A percentile compares a stretch with the other conserved stretches of the same genome.
phyloP scores from a whole-genome alignment of 2,888 invertebrate genomes.

The Yponomeuta evonymella region DNA sequence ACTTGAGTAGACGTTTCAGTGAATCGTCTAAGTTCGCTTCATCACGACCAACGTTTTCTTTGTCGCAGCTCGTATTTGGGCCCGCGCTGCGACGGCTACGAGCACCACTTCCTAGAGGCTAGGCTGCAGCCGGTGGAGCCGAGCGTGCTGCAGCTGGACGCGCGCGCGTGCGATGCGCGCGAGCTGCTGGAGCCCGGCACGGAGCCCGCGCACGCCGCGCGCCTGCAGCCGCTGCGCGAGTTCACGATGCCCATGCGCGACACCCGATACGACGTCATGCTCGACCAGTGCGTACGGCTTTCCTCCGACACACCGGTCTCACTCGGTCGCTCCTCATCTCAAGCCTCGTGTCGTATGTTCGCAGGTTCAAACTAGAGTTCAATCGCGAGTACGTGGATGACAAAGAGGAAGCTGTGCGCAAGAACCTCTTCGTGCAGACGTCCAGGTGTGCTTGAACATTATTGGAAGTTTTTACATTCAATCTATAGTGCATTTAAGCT shows the following conservation, averaged over 20 bases:
- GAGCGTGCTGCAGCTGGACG: constrained; percentile 35
- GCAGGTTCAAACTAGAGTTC: constrained; percentile 42
- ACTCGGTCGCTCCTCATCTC: neutral
- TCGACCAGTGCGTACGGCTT: constrained; percentile 29
- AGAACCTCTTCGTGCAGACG: constrained; percentile 45
- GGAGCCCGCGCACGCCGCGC: constrained; percentile 29
- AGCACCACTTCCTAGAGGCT: constrained; percentile 48
- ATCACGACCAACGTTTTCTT: constrained; percentile 43
- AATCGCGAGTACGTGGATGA: constrained; percentile 43
- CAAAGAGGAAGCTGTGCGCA: constrained; percentile 53
- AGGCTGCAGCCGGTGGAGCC: constrained; percentile 15
- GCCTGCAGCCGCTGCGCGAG: constrained; percentile 58
- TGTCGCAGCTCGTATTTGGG: constrained; percentile 62
- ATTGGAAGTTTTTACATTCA: neutral
- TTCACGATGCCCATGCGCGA: constrained; percentile 47
- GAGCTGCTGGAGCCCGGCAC: constrained; percentile 29
- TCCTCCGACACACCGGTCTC: neutral
- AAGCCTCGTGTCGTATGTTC: neutral
- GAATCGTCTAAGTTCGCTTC: too few relatives aligned
- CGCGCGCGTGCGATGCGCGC: constrained; percentile 33
- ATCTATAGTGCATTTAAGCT: too few relatives aligned
- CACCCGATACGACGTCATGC: constrained; percentile 35
- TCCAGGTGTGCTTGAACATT: constrained; percentile 16
- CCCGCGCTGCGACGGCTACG: constrained; percentile 46
- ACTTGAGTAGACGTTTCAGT: too few relatives aligned